Base-by-base conservation (phyloP, 2,797 vertebrate genomes). In the Coccyzus lansbergi region DNA sequence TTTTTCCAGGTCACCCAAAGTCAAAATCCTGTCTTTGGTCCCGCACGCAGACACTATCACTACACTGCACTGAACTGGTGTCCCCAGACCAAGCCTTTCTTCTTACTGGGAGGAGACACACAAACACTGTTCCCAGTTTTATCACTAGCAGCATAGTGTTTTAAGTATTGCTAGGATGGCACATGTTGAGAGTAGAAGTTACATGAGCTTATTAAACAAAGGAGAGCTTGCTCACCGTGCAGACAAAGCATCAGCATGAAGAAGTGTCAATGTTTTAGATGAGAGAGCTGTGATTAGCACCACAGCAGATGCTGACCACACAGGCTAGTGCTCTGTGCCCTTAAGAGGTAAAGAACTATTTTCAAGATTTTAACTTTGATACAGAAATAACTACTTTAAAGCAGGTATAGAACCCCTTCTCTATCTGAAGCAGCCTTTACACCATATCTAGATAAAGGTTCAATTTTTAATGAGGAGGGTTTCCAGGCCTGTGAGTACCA, bases 401-500 rank as follows among this genome's bases (percentile, higher is more conserved):
- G 56, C 28, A 63, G 76, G 53, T 20, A 24, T 24, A 18, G 81
- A 83, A 60, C 56, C 11, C 44, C 38, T 52, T 59, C 64, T 52
- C 69, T 40, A 1, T 25, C 70, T 88, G 49, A 93, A 93, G 68
- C 52, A 77, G 90, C 78, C 80, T 85, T 94, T 92, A 74, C 82
- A 64, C 52, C 63, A 90, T 88, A 76, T 58, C 95, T 84, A 75
- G 93, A 86, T 94, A 74, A 92, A 77, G 92, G 94, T 94, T 95
- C 92, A 67, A 79, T 72, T 90, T 91, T 70, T 94, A 94, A 90
- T 80, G 93, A 96, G 90, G 77, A n/a, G n/a, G n/a, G 80, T 95
- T 96, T 95, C 95, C 95, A 96, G 94, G 90, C 83, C 92, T 63
- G 36, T 38, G 83, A 94, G 92, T 81, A 38, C 5, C 5, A 80